Conservation (phyloP, 2,888 invertebrate species). For the Arctia plantaginis region DNA sequence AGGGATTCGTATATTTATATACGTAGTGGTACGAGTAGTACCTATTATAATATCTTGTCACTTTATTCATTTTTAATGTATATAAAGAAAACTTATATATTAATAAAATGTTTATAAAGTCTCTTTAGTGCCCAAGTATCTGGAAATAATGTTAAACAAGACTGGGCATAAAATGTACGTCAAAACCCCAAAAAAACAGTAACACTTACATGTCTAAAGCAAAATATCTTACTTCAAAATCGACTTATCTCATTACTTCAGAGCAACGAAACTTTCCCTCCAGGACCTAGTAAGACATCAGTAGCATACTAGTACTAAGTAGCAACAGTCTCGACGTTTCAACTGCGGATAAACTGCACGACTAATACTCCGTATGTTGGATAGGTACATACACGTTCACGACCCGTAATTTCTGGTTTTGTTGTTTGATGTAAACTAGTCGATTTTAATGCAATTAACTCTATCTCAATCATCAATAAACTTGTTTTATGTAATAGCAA, state of each 20-base stretch:
- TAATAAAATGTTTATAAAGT: too few relatives aligned
- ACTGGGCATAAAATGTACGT: not conserved
- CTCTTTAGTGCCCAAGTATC: not conserved
- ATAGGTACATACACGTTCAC: not conserved
- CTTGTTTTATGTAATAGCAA: slow-evolving; percentile 1
- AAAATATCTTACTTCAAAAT: not conserved
- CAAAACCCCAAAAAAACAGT: not conserved
- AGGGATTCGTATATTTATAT: not conserved
- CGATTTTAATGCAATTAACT: not conserved
- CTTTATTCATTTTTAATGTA: not conserved
- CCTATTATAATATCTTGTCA: not conserved
- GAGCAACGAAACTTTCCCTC: not conserved
- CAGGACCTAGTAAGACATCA: not conserved
- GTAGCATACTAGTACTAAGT: not conserved
- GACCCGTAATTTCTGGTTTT: not conserved
- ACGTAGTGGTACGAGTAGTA: not conserved
- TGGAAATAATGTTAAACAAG: not conserved
- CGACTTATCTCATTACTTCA: not conserved
- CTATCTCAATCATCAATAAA: not conserved
- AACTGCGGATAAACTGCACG: not conserved
- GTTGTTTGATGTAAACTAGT: not conserved
- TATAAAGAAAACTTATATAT: not conserved
- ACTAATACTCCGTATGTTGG: not conserved
- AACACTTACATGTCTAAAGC: not conserved
- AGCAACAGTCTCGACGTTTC: not conserved